Base-by-base conservation (phyloP, 2,797 vertebrate species). In the Pyrocephalus nanus region DNA sequence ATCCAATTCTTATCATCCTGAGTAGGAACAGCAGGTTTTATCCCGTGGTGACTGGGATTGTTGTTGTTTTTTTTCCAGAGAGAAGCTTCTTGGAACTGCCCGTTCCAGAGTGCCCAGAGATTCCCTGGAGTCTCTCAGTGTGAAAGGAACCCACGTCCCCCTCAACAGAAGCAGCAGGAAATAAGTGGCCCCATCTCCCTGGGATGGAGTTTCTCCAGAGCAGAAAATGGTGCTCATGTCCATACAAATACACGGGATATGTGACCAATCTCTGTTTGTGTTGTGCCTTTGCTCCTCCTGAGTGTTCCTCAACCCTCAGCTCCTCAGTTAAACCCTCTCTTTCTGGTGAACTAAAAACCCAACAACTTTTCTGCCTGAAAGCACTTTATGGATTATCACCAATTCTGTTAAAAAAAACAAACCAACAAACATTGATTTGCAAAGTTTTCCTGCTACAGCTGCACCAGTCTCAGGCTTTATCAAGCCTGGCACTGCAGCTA, bases 101-200 rank as follows among this genome's bases (percentile, higher is more conserved):
- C 88, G 47, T 58, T 74, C 87, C 87, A 95, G 94, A 91, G 91
- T 88, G 95, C 53, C 81, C 67, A 92, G 60, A 42, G 62, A 50
- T 92, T 91, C 96, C 84, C 19, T 92, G 79, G 97, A 97, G 86
- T 88, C 97, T 29, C 97, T 98, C 30, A 97, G 76, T 50, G 86
- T 97, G 86, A 98, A 97, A 96, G 97, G 96, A 90, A 98, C 97
- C 17, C 94, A 80, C n/a, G 86, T 97, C 30, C 93, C 94, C 92
- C 92, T 97, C 82, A 97, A 95, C 78, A 97, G 95, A 97, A 97
- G 96, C 93, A 98, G 55, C 98, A 97, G 97, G 97, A 97, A 97
- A 97, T 98, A 98, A 98, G 98, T 96, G 53, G 77, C 53, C 86
- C 96, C 85, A 16, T 5, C 55, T 77, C 61, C 64, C 86, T 27